Conservation (phyloP, 2,797 vertebrate genomes). For the Anomalospiza imberbis region DNA sequence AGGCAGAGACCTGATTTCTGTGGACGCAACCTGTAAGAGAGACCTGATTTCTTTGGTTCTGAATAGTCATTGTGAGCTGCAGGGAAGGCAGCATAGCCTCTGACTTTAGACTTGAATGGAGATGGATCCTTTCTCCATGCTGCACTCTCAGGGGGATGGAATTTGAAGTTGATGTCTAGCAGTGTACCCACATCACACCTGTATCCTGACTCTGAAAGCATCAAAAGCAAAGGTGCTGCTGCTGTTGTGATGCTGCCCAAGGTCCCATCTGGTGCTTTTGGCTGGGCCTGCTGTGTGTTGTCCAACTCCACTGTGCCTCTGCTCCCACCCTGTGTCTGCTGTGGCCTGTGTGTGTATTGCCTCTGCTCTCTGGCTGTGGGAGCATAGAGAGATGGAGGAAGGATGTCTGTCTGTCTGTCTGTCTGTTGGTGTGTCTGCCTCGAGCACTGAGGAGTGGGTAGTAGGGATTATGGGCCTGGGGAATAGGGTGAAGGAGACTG, state of each 20-base stretch:
- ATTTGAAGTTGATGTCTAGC: not conserved
- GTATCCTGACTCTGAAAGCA: not conserved
- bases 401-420: not conserved
- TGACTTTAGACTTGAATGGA: not conserved
- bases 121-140: not conserved
- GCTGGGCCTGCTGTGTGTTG: not conserved
- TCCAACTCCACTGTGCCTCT: not conserved
- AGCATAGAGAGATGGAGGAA: not conserved
- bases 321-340: not conserved
- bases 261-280: not conserved
- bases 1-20: not conserved
- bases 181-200: not conserved
- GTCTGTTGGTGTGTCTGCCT: not conserved
- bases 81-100: not conserved
- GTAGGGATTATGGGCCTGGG: not conserved
- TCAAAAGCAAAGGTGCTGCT: not conserved
- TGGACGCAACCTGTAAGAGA: not conserved
- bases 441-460: not conserved
- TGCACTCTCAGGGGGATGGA: not conserved
- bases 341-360: not conserved
- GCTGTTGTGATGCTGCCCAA: accelerated
- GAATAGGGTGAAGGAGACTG: not conserved
- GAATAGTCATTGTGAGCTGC: not conserved
- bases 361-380: not conserved
- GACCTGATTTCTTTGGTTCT: not conserved